These are phyloP conservation scores for Redunca redunca DNA, from an alignment of 2,113 vertebrate genomes.

Conservation along the genomic window DNA sequence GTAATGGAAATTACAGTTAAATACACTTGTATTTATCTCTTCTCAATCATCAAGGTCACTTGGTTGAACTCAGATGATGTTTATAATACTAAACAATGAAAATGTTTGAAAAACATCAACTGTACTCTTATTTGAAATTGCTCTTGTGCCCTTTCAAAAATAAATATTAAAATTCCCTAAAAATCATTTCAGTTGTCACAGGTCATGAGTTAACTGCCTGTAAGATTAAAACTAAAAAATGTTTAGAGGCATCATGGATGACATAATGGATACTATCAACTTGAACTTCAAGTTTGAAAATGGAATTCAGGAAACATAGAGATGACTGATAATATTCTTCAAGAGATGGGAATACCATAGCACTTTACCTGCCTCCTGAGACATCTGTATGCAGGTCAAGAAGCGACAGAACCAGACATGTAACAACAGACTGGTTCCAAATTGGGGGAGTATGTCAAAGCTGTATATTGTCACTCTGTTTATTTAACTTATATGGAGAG, in stretches of 20 bases:
- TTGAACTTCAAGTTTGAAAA: background rate
- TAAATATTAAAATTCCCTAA: background rate
- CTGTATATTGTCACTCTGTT: background rate
- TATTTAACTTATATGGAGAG: background rate
- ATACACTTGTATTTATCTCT: background rate
- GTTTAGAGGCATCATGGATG: background rate
- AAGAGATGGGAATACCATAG: background rate
- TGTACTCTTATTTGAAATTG: background rate
- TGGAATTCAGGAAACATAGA: background rate
- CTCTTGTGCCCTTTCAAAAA: background rate
- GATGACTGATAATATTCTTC: background rate
- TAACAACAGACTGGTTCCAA: background rate
- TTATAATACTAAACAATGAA: background rate
- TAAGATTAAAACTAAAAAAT: slow-evolving; percentile 5
- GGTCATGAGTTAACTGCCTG: background rate
- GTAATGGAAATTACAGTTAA: background rate
- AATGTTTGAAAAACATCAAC: background rate
- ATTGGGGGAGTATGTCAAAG: background rate
- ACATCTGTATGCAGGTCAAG: background rate
- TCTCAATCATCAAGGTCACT: background rate
- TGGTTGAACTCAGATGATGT: background rate
- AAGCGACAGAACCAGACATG: background rate
- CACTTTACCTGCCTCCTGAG: background rate
- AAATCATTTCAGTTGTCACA: background rate
- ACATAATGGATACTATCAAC: background rate